Evolutionary conservation across 1,140 invertebrate species (phyloP), one percentile per base, ranked within the genome.

Genomic region (Rhagoletis zephyria): DNA sequence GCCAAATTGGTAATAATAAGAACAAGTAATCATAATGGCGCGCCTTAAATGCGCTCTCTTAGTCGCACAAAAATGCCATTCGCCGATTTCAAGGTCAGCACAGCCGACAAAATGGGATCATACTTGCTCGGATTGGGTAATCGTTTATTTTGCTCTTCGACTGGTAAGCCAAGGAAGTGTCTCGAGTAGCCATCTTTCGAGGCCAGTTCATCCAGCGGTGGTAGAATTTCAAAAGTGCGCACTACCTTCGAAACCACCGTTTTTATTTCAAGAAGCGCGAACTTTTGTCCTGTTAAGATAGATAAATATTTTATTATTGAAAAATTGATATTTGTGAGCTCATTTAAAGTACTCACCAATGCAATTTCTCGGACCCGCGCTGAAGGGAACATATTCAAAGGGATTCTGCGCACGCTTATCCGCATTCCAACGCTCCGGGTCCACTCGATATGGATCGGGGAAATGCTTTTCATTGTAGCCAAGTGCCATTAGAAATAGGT

Each of bases 401-500:
- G 91, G 94, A 67, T 93, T 94, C 4, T 94, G 92, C 19, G 88
- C 59, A 59, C 88, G 91, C 48, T 92, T 90, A 60, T 93, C 89
- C 1, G 86, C 85, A 5, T 95, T 90, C 93, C 97, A 97, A 89
- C 97, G 93, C 42, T 97, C 96, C 0, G 97, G 97, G 90, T 95
- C 93, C 90, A 97, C 98, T 6, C 92, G 93, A 14, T 96, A 93
- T 0, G 97, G 97, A 90, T 97, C 94, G 59, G 96, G 95, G 90
- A 95, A 97, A 59, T 93, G 67, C 0, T 93, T 92, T 2, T 91
- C 90, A 85, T 92, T 89, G 5, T 92, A 91, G 4, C 91, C 91
- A 40, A 93, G 45, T 0, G 88, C 70, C 0, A 91, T 88, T 0
- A 92, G 60, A 0, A 59, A 90, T 12, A 93, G 12, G 56, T 89